Evolutionary conservation across 2,888 invertebrate genomes (phyloP), one percentile per base, ranked within the genome.

Genomic region (Ectobius pallidus): DNA sequence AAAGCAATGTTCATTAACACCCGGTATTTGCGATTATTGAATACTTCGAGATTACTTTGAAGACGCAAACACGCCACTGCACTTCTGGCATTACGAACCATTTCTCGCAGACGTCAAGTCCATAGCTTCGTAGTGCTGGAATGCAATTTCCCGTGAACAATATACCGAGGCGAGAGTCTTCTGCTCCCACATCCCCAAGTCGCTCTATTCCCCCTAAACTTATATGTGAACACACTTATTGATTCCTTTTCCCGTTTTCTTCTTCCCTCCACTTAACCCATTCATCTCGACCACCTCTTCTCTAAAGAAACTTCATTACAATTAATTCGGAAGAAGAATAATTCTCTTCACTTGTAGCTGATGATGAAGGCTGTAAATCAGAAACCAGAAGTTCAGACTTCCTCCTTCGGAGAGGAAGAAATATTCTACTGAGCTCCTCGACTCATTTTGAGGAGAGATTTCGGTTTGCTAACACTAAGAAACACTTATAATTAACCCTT

Each of bases 81-180:
- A 34, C 34, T 34, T 6, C 34, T 7, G 34, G 27, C 27, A 25
- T 16, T 42, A 42, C 27, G 46, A 65, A 27, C 30, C 27, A 65
- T 65, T 65, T 65, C 65, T 65, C 39, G 34, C 18, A 65, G 46
- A 65, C 65, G 65, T 65, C 65, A 65, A 65, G 44, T 65, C 44
- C 65, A 65, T n/a, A 34, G 27, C 65, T 65, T 27, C 22, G 63
- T 22, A 63, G 20, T 34, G 22, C 52, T 30, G 69, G 69, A 69
- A 69, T 69, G 69, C 69, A 69, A 69, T 69, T 69, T 69, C 55
- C 52, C 55, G 55, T 55, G 69, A 69, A 69, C 69, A 69, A 69
- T 69, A 69, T 69, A 52, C 69, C 18, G 44, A 42, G 32, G 68
- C 42, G 30, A 16, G 42, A 42, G 34, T 32, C n/a, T n/a, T n/a